A percentile compares a stretch with the other conserved stretches of the same genome.
phyloP scores from a whole-genome alignment of 2,113 vertebrate species.

The Cryptotis parvus region DNA sequence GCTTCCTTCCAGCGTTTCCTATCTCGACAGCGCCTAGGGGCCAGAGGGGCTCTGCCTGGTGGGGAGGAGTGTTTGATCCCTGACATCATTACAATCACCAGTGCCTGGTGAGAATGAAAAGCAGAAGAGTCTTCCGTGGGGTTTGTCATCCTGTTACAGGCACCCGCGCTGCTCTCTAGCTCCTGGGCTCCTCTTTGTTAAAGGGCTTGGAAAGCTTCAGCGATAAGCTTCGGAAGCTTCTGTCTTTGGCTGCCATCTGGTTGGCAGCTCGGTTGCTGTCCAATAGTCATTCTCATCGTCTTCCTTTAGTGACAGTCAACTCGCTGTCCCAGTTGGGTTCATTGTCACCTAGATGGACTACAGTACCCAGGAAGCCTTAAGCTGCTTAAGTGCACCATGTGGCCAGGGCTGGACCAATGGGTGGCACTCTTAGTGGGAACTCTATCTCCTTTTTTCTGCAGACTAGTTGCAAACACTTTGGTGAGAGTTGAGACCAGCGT shows the following conservation, averaged over 20 bases:
- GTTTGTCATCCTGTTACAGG: background rate
- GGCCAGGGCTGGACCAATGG: background rate
- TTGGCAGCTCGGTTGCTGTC: background rate
- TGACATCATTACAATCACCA: background rate
- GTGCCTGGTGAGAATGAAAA: background rate
- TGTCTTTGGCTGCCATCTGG: background rate
- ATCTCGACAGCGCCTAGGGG: background rate
- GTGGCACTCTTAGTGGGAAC: background rate
- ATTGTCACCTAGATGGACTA: background rate
- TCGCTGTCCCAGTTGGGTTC: background rate
- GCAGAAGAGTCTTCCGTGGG: background rate
- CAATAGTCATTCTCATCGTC: background rate
- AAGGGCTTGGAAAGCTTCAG: background rate
- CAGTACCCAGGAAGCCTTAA: background rate
- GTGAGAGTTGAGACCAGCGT: background rate
- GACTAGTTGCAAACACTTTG: background rate
- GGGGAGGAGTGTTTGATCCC: background rate
- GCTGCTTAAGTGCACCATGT: background rate
- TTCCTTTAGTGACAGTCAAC: background rate
- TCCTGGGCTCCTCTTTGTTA: too few relatives aligned
- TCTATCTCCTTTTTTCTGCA: background rate
- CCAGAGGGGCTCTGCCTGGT: rapidly evolving
- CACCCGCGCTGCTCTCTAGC: background rate
- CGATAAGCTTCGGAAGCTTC: background rate
- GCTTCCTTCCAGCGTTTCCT: background rate